Evolutionary conservation across 2,888 invertebrate species (phyloP).

Genomic region (Scaeva pyrastri): DNA sequence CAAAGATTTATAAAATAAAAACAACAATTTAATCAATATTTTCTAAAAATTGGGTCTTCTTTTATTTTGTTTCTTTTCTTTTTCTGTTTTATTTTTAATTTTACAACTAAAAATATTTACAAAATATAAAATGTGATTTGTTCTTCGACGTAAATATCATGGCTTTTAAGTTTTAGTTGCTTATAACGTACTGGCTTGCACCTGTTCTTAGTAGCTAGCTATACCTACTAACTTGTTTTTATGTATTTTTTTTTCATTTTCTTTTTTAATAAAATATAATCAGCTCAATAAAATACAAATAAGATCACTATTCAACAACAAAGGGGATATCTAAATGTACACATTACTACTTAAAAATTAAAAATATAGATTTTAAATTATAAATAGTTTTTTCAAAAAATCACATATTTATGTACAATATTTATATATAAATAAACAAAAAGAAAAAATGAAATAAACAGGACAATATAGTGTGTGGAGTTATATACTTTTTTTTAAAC

Average conservation of each 20-base stretch:
- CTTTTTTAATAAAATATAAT: conserved; percentile 54
- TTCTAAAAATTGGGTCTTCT: conserved; percentile 69
- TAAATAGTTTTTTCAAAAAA: conserved; percentile 50
- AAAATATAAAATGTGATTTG: conserved; percentile 75
- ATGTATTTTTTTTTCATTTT: conserved; percentile 13
- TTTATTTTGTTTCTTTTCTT: conserved; percentile 56
- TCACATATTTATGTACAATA: conserved; percentile 67
- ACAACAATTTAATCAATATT: conserved; percentile 35
- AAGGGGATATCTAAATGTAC: conserved; percentile 69
- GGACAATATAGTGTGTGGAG: conserved; percentile 62
- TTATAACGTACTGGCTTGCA: conserved; percentile 69
- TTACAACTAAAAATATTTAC: conserved; percentile 75
- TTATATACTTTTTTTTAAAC: conserved; percentile 2
- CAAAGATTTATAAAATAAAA: no score
- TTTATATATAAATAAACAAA: conserved; percentile 22
- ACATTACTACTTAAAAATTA: conserved; percentile 65
- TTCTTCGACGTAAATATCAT: conserved; percentile 75
- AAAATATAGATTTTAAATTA: conserved; percentile 49
- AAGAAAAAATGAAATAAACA: conserved; percentile 26
- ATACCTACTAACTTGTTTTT: conserved; percentile 38
- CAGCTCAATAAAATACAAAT: conserved; percentile 71
- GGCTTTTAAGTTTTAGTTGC: conserved; percentile 67
- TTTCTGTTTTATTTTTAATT: conserved; percentile 63
- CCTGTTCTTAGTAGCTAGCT: conserved; percentile 67
- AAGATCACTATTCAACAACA: conserved; percentile 73